phyloP scores from a whole-genome alignment of 2,113 vertebrate genomes.

The Larimichthys polyactis region DNA sequence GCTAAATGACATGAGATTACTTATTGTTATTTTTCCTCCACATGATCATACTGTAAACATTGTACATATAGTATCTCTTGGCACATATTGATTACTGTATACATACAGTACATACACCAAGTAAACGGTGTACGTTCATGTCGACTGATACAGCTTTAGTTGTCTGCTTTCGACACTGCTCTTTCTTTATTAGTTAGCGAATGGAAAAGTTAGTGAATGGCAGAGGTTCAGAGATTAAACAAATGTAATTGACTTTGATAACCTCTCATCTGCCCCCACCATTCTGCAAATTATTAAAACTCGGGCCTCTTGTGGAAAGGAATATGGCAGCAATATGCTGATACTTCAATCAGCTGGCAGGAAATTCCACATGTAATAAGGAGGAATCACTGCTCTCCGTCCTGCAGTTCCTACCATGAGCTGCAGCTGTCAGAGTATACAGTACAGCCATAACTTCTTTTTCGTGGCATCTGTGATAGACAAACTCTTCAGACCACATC shows the following conservation, averaged over 20 bases:
- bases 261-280: conserved; percentile 66
- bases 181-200: conserved; percentile 10
- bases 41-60: conserved; percentile 79
- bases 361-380: conserved; percentile 83
- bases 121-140: conserved; percentile 43
- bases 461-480: conserved; percentile 73
- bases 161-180: conserved; percentile 32
- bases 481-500: conserved; percentile 77
- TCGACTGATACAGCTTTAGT: conserved; percentile 32
- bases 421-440: conserved; percentile 47
- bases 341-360: conserved; percentile 82
- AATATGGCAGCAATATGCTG: conserved; percentile 84
- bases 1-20: conserved; percentile 87
- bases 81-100: conserved; percentile 74
- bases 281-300: conserved; percentile 79
- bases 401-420: conserved; percentile 41
- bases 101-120: conserved; percentile 31
- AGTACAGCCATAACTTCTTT: conserved; percentile 57
- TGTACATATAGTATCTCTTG: conserved; percentile 73
- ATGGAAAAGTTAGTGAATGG: conserved; percentile 62
- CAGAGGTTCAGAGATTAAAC: conserved; percentile 74
- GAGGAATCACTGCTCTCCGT: conserved; percentile 65
- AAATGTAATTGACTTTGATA: conserved; percentile 65
- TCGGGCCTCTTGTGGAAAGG: conserved; percentile 67
- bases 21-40: conserved; percentile 85